A percentile compares a stretch with the other conserved stretches of the same genome.
These are phyloP conservation scores for Calameuta idolon DNA, from an alignment of 2,888 invertebrate species.

Conservation along the genomic window DNA sequence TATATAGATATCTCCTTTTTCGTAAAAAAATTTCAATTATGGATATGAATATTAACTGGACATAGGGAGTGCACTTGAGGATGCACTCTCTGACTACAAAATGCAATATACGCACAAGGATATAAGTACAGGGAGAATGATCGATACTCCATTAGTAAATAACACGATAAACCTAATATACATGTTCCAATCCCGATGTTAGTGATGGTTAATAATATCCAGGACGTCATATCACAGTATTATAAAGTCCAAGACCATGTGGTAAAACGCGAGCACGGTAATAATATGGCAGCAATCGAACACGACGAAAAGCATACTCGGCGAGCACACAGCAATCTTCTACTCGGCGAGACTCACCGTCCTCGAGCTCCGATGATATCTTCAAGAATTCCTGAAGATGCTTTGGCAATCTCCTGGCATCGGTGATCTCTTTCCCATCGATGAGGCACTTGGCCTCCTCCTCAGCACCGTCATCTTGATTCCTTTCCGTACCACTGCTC, in stretches of 20 bases:
- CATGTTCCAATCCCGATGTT: neutral
- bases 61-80: neutral
- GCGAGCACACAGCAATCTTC: constrained; percentile 33
- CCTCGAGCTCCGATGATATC: constrained; percentile 69
- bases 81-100: neutral
- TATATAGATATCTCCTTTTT: neutral
- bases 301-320: constrained; percentile 25
- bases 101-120: neutral
- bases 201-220: neutral
- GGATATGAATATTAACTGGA: neutral
- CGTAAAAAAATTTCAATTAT: neutral
- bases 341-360: constrained; percentile 69
- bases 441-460: constrained; percentile 71
- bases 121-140: neutral
- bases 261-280: constrained; percentile 2
- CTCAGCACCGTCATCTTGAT: constrained; percentile 36
- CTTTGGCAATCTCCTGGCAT: constrained; percentile 76
- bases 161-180: neutral
- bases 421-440: constrained; percentile 75
- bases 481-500: constrained; percentile 56
- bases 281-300: constrained; percentile 23
- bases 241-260: neutral
- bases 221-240: neutral
- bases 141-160: neutral
- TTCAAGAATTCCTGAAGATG: constrained; percentile 85